phyloP scores from a whole-genome alignment of 2,113 vertebrate species.

The Pantherophis guttatus region DNA sequence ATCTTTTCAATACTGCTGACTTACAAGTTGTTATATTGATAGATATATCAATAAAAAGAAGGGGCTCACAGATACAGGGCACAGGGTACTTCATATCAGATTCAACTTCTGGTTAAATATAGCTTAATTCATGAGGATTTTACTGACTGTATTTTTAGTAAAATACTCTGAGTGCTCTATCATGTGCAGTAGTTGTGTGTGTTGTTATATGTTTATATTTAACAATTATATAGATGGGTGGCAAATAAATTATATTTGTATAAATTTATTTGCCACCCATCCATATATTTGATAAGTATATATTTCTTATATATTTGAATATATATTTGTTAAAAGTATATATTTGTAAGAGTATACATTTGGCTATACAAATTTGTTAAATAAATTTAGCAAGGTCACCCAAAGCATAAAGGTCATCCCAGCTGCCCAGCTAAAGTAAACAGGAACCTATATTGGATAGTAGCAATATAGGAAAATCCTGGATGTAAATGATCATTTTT shows the following conservation, averaged over 20 bases:
- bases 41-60: neutral
- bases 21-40: neutral
- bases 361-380: neutral
- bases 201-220: neutral
- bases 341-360: neutral
- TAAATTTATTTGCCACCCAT: too few species aligned
- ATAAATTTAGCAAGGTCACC: neutral
- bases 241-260: too few species aligned
- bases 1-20: neutral
- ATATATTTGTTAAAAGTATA: neutral
- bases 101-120: neutral
- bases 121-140: neutral
- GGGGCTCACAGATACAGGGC: too few species aligned
- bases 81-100: neutral
- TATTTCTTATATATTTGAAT: neutral
- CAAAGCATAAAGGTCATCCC: neutral
- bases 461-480: neutral
- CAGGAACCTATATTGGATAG: neutral
- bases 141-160: neutral
- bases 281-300: neutral
- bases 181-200: too few species aligned
- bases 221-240: too few species aligned
- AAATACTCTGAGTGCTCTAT: neutral
- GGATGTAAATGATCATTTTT: neutral
- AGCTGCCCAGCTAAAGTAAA: neutral